These are phyloP conservation scores for Carollia perspicillata DNA, from an alignment of 2,113 vertebrate species.

Conservation along the genomic window DNA sequence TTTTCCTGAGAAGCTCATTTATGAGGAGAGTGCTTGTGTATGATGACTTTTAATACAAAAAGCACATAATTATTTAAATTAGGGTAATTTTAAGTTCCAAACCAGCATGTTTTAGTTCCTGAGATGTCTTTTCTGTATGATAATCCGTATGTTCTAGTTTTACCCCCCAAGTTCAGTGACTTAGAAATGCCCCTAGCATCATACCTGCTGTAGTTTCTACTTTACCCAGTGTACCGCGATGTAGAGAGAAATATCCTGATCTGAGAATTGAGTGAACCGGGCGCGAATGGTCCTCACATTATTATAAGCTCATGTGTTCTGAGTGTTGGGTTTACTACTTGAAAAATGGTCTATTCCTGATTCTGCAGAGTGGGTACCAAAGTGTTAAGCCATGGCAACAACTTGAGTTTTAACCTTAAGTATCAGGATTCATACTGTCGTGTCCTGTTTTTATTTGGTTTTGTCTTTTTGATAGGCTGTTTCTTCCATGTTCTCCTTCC, in stretches of 20 bases:
- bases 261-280: not conserved
- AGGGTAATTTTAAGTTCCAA: not conserved
- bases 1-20: not conserved
- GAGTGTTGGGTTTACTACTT: not conserved
- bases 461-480: not conserved
- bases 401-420: conserved; percentile 4
- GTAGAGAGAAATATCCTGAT: not conserved
- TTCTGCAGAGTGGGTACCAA: not conserved
- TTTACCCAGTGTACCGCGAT: not conserved
- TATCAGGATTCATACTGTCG: not conserved
- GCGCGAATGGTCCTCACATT: not conserved
- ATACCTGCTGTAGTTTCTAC: not conserved
- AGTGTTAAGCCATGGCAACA: not conserved
- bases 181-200: not conserved
- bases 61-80: not conserved
- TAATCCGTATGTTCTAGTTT: not conserved
- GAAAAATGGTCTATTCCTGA: not conserved
- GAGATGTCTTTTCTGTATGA: not conserved
- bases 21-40: not conserved
- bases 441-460: not conserved
- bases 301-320: not conserved
- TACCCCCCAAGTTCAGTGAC: not conserved
- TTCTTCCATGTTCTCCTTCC: conserved; percentile 24
- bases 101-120: not conserved
- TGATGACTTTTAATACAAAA: conserved; percentile 33